Percentiles rank a stretch among this genome's conserved stretches.
These are phyloP conservation scores for Anguilla marmorata DNA, from an alignment of 2,797 vertebrate species.

Conservation along the genomic window DNA sequence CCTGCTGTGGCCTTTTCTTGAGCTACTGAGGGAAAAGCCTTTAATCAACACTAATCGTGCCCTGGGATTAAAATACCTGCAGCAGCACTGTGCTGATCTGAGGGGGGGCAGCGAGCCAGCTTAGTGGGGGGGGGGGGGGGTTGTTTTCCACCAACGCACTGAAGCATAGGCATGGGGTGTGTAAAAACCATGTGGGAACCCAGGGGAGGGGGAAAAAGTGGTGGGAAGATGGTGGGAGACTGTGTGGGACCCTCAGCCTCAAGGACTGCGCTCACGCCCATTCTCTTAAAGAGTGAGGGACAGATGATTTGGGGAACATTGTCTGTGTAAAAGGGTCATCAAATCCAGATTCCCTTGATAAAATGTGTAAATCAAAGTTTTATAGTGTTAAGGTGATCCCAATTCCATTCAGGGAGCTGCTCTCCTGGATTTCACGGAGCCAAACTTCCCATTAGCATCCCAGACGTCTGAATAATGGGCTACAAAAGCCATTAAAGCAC, in stretches of 20 bases:
- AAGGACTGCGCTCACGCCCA: neutral
- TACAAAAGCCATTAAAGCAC: neutral
- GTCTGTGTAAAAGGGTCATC: neutral
- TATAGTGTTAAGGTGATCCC: too few relatives aligned
- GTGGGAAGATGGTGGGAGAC: neutral
- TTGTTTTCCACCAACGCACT: constrained; percentile 1
- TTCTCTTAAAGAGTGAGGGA: neutral
- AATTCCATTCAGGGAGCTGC: neutral
- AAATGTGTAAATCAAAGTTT: neutral
- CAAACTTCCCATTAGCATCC: neutral
- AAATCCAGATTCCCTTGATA: neutral
- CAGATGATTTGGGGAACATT: neutral
- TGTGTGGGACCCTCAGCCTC: neutral
- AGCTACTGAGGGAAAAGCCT: constrained; percentile 2
- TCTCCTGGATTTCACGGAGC: neutral
- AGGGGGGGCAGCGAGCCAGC: neutral
- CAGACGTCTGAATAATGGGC: neutral
- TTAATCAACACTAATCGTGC: constrained; percentile 20
- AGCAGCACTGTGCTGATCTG: neutral
- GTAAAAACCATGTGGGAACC: neutral
- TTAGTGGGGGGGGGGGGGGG: neutral
- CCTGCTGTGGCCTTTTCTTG: constrained; percentile 13
- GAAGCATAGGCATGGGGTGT: neutral
- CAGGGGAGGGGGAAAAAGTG: neutral
- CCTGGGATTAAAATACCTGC: constrained; percentile 12